Percentiles rank a stretch among this genome's conserved stretches.
Evolutionary conservation across 2,888 invertebrate species (phyloP).

Genomic region (Callosobruchus maculatus): DNA sequence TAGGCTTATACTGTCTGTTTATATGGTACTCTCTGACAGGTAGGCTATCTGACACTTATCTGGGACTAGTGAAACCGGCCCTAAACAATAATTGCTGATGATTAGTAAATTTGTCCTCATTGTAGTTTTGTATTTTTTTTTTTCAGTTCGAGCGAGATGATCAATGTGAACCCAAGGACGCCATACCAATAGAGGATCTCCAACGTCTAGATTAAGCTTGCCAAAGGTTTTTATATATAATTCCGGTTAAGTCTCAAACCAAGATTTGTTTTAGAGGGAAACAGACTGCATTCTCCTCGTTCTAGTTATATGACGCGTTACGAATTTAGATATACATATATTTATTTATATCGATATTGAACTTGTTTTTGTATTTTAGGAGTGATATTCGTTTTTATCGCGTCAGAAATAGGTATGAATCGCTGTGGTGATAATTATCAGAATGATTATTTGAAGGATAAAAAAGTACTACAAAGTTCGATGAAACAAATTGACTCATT

Average conservation of each 20-base stretch:
- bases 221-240: not conserved
- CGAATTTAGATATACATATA: not conserved
- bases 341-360: not conserved
- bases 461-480: too few species aligned
- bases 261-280: not conserved
- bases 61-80: too few species aligned
- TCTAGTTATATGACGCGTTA: not conserved
- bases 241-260: not conserved
- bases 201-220: not conserved
- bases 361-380: not conserved
- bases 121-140: conserved; percentile 36
- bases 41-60: too few species aligned
- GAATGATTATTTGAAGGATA: too few species aligned
- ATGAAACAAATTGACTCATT: too few species aligned
- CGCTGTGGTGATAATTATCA: too few species aligned
- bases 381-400: not conserved
- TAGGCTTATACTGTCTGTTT: too few species aligned
- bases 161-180: conserved; percentile 83
- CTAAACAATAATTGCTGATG: too few species aligned
- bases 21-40: too few species aligned
- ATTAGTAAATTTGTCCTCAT: too few species aligned
- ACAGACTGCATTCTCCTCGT: too few species aligned
- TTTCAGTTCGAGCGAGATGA: conserved; percentile 85
- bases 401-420: too few species aligned
- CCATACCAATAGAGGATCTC: conserved; percentile 59